Conservation (phyloP, 2,113 vertebrate genomes). For the Panthera uncia region DNA sequence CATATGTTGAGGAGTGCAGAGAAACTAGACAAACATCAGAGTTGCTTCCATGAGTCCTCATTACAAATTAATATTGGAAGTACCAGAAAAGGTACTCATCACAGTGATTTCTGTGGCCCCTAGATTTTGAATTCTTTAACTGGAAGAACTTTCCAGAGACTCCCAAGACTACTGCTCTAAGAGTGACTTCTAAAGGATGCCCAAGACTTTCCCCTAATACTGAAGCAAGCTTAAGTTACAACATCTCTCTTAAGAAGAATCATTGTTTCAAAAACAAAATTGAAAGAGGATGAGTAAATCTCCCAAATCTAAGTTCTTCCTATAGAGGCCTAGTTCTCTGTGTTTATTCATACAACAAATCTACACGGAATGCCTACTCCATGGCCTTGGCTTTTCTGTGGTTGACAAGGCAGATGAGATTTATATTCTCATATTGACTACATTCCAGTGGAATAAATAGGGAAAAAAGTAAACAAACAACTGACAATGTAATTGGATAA, state of each 20-base stretch:
- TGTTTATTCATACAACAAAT: background rate
- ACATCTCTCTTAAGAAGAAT: background rate
- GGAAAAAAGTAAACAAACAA: background rate
- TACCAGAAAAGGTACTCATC: background rate
- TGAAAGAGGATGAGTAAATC: background rate
- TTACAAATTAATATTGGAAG: constrained; percentile 53
- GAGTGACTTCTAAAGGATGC: background rate
- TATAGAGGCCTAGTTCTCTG: background rate
- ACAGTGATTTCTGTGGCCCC: background rate
- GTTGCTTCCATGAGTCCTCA: background rate
- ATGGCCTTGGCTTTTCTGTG: background rate
- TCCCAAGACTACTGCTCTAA: background rate
- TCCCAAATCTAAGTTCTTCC: background rate
- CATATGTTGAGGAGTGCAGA: background rate
- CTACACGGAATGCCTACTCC: background rate
- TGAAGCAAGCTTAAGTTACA: background rate
- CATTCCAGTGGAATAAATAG: background rate
- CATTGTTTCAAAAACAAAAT: background rate
- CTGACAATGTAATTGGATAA: background rate
- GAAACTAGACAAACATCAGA: constrained; percentile 26
- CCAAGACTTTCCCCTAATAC: background rate
- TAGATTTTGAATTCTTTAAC: background rate
- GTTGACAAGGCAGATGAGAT: background rate
- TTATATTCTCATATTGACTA: background rate
- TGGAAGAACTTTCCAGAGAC: background rate